phyloP scores from a whole-genome alignment of 2,888 invertebrate species.

The Parasteatoda lunata region DNA sequence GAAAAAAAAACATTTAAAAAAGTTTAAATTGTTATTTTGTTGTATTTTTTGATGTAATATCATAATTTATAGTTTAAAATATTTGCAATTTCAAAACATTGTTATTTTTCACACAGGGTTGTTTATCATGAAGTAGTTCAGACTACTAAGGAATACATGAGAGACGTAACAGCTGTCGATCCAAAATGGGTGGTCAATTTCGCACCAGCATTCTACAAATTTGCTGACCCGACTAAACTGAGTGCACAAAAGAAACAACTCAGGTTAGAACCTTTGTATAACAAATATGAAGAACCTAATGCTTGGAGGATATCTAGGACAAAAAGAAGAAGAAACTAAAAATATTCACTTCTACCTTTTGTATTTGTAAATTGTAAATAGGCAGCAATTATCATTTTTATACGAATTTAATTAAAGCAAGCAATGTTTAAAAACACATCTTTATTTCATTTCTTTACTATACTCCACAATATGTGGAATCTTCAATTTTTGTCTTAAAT shows the following conservation, averaged over 20 bases:
- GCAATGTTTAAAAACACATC: too few relatives aligned
- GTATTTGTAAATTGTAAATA: too few relatives aligned
- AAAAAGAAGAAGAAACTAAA: slow-evolving; percentile 88
- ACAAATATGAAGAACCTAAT: slow-evolving; percentile 99
- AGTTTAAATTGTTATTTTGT: too few relatives aligned
- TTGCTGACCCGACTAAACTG: slow-evolving; percentile 97
- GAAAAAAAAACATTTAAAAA: too few relatives aligned
- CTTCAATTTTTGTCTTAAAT: too few relatives aligned
- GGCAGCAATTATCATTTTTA: too few relatives aligned
- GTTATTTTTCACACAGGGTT: slow-evolving; percentile 80
- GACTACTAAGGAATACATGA: slow-evolving; percentile 99
- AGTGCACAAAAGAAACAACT: slow-evolving; percentile 99
- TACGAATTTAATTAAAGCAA: too few relatives aligned
- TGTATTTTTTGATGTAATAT: too few relatives aligned
- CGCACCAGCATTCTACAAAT: slow-evolving; percentile 99
- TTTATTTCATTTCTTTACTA: too few relatives aligned
- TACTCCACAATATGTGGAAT: too few relatives aligned
- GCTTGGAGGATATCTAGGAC: slow-evolving; percentile 98
- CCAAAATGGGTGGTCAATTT: slow-evolving; percentile 99
- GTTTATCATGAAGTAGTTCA: slow-evolving; percentile 99
- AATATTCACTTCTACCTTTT: too few relatives aligned
- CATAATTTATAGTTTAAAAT: too few relatives aligned
- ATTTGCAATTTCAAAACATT: neutral
- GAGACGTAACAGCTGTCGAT: slow-evolving; percentile 97
- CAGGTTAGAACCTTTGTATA: slow-evolving; percentile 96